phyloP scores from a whole-genome alignment of 2,113 vertebrate genomes.

The Isichthys henryi region DNA sequence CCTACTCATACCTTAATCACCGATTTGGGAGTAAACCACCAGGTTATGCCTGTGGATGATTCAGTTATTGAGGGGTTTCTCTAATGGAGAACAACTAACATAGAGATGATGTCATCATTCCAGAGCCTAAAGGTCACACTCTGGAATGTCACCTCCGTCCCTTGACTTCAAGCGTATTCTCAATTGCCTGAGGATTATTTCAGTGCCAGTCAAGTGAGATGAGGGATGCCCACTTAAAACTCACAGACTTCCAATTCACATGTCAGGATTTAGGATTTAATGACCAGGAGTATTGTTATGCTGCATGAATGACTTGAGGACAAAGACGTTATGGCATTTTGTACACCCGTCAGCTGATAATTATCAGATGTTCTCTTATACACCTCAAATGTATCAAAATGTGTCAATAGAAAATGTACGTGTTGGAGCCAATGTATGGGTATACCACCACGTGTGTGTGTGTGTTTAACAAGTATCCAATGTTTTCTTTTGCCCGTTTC shows the following conservation, averaged over 20 bases:
- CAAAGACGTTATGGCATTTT: neutral
- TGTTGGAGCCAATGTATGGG: neutral
- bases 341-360: neutral
- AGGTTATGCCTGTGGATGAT: neutral
- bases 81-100: neutral
- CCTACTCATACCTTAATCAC: neutral
- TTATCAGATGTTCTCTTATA: neutral
- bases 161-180: constrained; percentile 15
- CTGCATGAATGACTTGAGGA: neutral
- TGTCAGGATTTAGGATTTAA: neutral
- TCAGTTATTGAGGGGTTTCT: neutral
- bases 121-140: constrained; percentile 44
- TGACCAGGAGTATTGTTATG: neutral
- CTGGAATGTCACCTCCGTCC: constrained; percentile 32
- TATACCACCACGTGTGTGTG: neutral
- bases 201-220: constrained; percentile 18
- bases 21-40: neutral
- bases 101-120: constrained; percentile 43
- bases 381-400: neutral
- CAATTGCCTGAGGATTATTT: constrained; percentile 7
- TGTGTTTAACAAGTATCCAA: neutral
- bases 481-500: neutral
- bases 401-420: neutral
- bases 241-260: neutral
- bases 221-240: neutral